These are phyloP conservation scores for Rafetus swinhoei DNA, from an alignment of 2,113 vertebrate genomes.

Conservation along the genomic window DNA sequence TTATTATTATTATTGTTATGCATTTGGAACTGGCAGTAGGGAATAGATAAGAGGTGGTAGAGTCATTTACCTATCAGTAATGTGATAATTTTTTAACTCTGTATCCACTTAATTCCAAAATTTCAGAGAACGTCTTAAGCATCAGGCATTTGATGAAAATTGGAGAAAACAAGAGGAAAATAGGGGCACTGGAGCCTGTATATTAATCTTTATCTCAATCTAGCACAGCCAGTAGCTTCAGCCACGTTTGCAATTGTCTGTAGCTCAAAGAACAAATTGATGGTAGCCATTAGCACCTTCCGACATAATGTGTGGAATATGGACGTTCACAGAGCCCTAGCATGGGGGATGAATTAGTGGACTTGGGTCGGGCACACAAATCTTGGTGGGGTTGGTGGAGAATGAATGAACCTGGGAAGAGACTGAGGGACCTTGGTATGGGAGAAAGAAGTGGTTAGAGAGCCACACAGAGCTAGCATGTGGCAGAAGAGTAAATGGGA, in stretches of 20 bases:
- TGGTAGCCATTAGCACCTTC: neutral
- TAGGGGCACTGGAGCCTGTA: neutral
- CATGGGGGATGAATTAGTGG: neutral
- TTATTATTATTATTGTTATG: neutral
- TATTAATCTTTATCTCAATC: too few relatives aligned
- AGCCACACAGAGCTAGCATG: neutral
- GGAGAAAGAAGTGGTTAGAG: neutral
- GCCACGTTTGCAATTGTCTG: neutral
- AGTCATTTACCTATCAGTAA: neutral
- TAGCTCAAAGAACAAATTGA: neutral
- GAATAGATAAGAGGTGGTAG: slow-evolving; percentile 28
- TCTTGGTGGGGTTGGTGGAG: neutral
- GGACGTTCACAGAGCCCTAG: neutral
- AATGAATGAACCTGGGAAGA: neutral
- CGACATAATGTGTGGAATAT: neutral
- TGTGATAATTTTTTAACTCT: neutral
- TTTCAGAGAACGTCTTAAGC: neutral
- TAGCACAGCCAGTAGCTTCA: neutral
- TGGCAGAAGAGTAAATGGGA: neutral
- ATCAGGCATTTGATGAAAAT: neutral
- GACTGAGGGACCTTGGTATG: neutral
- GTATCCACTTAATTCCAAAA: neutral
- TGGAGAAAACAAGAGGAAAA: neutral
- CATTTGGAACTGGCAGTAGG: slow-evolving; percentile 14
- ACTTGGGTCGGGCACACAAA: neutral